A percentile compares a stretch with the other conserved stretches of the same genome.
phyloP scores from a whole-genome alignment of 1,140 invertebrate species.

The Drosophila pandora region DNA sequence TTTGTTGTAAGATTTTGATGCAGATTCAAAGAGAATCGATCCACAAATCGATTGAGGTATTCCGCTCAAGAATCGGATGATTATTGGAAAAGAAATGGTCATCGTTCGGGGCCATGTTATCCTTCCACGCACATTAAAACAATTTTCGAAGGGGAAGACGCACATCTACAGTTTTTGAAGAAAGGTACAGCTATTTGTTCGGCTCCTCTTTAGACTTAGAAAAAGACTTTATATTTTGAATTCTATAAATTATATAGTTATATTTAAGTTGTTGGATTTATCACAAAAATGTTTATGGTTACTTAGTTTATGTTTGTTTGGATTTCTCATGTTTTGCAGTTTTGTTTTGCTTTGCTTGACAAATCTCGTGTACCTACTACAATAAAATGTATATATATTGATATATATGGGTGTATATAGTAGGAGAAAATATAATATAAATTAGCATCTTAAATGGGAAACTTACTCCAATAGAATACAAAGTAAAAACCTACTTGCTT shows the following conservation, averaged over 20 bases:
- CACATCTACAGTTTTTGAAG: no score
- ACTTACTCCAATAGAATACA: conserved; percentile 51
- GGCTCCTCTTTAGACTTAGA: background rate
- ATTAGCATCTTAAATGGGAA: conserved; percentile 42
- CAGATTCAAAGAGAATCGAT: no score
- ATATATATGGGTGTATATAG: conserved; percentile 11
- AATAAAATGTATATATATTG: conserved; percentile 44
- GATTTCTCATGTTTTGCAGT: conserved; percentile 28
- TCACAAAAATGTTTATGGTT: conserved; percentile 75
- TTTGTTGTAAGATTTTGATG: no score
- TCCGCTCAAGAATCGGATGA: no score
- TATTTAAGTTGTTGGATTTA: conserved; percentile 69
- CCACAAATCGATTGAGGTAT: no score
- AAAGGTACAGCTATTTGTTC: no score
- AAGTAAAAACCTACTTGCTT: conserved; percentile 45
- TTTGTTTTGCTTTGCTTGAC: conserved; percentile 46
- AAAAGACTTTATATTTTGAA: background rate
- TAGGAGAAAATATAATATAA: conserved; percentile 46
- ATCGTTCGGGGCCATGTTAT: no score
- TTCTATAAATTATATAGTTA: conserved; percentile 64
- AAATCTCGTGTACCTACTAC: conserved; percentile 37
- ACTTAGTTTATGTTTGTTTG: conserved; percentile 61
- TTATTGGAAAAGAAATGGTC: no score
- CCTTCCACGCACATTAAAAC: no score
- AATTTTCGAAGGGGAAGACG: no score